These are phyloP conservation scores for Helleia helle DNA, from an alignment of 2,888 invertebrate species.

Conservation along the genomic window DNA sequence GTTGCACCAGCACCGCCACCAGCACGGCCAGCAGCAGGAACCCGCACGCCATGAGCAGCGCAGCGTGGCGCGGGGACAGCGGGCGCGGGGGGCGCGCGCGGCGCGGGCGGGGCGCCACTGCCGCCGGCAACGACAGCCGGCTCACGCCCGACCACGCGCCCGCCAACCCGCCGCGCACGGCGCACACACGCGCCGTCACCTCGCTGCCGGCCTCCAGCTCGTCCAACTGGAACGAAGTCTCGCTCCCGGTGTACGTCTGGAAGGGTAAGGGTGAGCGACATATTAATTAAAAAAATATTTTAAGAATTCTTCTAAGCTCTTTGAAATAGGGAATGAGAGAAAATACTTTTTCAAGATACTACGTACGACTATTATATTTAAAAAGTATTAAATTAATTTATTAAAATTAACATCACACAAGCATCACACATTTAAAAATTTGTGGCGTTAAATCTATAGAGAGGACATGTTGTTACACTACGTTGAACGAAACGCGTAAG, in stretches of 20 bases:
- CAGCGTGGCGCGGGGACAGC: constrained; percentile 75
- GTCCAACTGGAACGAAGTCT: constrained; percentile 75
- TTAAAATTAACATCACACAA: too few relatives aligned
- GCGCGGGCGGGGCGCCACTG: constrained; percentile 76
- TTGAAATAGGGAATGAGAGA: too few relatives aligned
- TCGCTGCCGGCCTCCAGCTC: constrained; percentile 83
- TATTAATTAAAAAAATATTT: too few relatives aligned
- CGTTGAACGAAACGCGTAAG: too few relatives aligned
- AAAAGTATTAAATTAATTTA: too few relatives aligned
- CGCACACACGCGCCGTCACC: constrained; percentile 85
- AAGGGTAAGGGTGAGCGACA: neutral
- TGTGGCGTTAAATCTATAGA: too few relatives aligned
- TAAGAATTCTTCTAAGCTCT: too few relatives aligned
- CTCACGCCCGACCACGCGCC: constrained; percentile 81
- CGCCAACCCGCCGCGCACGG: constrained; percentile 78
- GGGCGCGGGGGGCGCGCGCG: constrained; percentile 72
- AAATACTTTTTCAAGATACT: too few relatives aligned
- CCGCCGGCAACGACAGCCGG: constrained; percentile 61
- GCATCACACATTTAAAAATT: too few relatives aligned
- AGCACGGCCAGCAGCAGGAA: constrained; percentile 76
- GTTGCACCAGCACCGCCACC: constrained; percentile 76
- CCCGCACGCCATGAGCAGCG: constrained; percentile 74
- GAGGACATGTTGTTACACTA: too few relatives aligned
- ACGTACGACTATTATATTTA: too few relatives aligned
- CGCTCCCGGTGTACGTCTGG: constrained; percentile 80